A percentile compares a stretch with the other conserved stretches of the same genome.
Conservation (phyloP, 2,797 vertebrate genomes). For the Tapirus indicus region DNA sequence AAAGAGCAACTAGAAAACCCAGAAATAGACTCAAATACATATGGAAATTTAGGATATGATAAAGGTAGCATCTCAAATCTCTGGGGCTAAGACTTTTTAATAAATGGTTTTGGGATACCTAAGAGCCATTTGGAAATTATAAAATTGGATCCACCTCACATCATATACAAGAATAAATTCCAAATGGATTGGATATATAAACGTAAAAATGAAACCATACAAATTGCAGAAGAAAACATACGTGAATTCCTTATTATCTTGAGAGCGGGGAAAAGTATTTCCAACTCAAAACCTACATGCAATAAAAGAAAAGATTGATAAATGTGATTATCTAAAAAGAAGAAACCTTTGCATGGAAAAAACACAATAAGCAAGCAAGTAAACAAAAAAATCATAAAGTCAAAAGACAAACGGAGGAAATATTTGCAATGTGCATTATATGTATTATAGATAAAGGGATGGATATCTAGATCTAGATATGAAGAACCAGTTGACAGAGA, state of each 20-base stretch:
- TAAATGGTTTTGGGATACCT: not conserved
- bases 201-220: not conserved
- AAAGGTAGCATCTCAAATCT: not conserved
- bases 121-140: not conserved
- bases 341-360: not conserved
- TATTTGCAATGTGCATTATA: not conserved
- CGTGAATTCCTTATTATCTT: not conserved
- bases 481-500: not conserved
- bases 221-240: not conserved
- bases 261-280: not conserved
- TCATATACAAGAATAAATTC: not conserved
- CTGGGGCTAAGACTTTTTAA: not conserved
- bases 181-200: not conserved
- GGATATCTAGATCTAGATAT: not conserved
- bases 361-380: not conserved
- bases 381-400: not conserved
- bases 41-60: not conserved
- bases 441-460: not conserved
- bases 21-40: not conserved
- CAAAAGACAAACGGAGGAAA: not conserved
- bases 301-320: not conserved
- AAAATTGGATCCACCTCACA: slow-evolving; percentile 8
- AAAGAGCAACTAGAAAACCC: not conserved
- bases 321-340: not conserved
- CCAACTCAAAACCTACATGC: not conserved